Base-by-base conservation (phyloP, 2,888 invertebrate species). In the Zygothrica quintamaculata region DNA sequence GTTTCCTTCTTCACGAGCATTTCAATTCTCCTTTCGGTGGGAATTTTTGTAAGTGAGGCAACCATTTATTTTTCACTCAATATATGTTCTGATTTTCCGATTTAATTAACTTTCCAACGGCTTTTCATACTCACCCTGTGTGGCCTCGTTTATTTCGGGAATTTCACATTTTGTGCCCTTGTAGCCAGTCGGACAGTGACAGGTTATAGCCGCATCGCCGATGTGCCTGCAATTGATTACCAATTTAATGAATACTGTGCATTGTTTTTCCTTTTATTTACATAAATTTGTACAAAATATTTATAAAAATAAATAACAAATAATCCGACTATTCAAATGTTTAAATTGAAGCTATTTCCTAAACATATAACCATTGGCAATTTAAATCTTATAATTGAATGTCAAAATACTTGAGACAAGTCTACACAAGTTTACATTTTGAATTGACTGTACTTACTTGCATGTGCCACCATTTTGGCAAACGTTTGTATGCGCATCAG, bases 381-480 rank as follows among this genome's bases (percentile, higher is more conserved):
- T n/a, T n/a, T n/a, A n/a, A n/a, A n/a, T n/a, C n/a, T n/a, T n/a
- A n/a, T n/a, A n/a, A n/a, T n/a, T n/a, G n/a, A n/a, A n/a, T n/a
- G n/a, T n/a, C n/a, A n/a, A n/a, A n/a, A n/a, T n/a, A n/a, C n/a
- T n/a, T n/a, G n/a, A n/a, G n/a, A n/a, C n/a, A n/a, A n/a, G n/a
- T n/a, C n/a, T 29, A 29, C 9, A 7, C n/a, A 8, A n/a, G 29
- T 8, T n/a, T 5, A 9, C 31, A 5, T 31, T 39, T 43, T 51
- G 26, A 9, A 7, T 15, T 11, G 36, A 53, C 33, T 65, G 42
- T 71, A 90, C 90, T 91, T 93, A 97, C 97, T 95, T 94, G 94
- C 97, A 97, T 46, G 93, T 94, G 64, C 96, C 97, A 31, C 95
- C 95, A 86, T 97, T 96, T 90, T 94, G 93, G 91, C 97, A 97